Conservation (phyloP, 2,888 invertebrate genomes). For the Ischnus inquisitorius region DNA sequence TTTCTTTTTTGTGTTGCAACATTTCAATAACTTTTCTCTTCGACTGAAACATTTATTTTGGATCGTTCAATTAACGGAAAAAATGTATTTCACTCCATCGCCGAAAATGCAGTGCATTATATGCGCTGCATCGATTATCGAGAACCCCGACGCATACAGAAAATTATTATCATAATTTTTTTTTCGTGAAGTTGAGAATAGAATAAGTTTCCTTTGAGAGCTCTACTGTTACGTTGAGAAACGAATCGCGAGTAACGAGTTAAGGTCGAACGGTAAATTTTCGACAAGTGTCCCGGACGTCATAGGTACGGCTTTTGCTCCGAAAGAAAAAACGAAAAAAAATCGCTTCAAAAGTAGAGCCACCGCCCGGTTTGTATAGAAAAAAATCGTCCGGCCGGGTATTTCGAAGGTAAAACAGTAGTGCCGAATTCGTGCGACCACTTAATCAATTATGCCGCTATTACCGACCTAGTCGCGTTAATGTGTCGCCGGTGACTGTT, state of each 20-base stretch:
- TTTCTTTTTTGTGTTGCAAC: too few species aligned
- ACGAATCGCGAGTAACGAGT: neutral
- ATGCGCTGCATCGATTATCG: too few species aligned
- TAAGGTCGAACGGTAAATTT: neutral
- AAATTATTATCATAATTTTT: neutral
- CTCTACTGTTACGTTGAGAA: neutral
- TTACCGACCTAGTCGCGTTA: neutral
- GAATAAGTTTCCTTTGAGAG: neutral
- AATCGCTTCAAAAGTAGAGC: neutral
- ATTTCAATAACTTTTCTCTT: too few species aligned
- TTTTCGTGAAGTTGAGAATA: neutral
- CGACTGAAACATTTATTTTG: too few species aligned
- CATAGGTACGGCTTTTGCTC: neutral
- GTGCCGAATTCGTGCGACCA: too few species aligned
- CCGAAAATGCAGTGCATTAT: too few species aligned
- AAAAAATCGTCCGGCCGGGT: neutral
- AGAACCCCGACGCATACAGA: too few species aligned
- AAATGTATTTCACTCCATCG: too few species aligned
- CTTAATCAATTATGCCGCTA: neutral
- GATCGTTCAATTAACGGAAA: too few species aligned
- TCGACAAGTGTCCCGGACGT: neutral
- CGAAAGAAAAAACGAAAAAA: neutral
- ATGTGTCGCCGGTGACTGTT: constrained; percentile 45
- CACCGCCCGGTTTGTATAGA: neutral
- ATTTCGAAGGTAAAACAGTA: neutral